Evolutionary conservation across 2,888 invertebrate genomes (phyloP).

Genomic region (Slavum lentiscoides): DNA sequence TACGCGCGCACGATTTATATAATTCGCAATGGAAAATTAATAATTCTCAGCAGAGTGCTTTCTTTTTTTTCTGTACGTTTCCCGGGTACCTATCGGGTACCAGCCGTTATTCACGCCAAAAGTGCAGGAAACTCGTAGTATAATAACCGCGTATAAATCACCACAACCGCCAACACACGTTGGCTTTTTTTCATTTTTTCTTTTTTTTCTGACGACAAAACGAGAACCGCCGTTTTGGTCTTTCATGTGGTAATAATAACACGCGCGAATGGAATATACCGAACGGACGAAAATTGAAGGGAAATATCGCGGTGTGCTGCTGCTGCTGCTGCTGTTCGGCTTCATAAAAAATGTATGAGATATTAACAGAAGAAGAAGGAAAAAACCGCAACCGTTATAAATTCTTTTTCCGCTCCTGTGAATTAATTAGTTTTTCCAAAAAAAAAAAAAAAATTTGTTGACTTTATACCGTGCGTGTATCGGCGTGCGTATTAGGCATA

Average conservation of each 20-base stretch:
- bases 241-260: conserved; percentile 49
- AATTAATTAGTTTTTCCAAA: conserved; percentile 29
- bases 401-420: neutral
- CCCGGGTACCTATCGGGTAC: too few relatives aligned
- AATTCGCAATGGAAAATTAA: too few relatives aligned
- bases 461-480: too few relatives aligned
- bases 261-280: conserved; percentile 25
- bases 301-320: neutral
- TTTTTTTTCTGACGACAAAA: neutral
- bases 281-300: conserved; percentile 14
- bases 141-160: conserved; percentile 17
- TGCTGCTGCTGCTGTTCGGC: neutral
- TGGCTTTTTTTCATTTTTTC: too few relatives aligned
- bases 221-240: conserved; percentile 18
- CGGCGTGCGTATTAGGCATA: neutral
- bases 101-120: too few relatives aligned
- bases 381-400: neutral
- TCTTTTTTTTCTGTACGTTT: too few relatives aligned
- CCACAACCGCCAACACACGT: neutral
- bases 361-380: conserved; percentile 7
- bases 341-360: conserved; percentile 43
- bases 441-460: neutral
- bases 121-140: too few relatives aligned
- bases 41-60: too few relatives aligned
- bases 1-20: too few relatives aligned